Conservation (phyloP, 2,797 vertebrate species). For the Sardinella longiceps region DNA sequence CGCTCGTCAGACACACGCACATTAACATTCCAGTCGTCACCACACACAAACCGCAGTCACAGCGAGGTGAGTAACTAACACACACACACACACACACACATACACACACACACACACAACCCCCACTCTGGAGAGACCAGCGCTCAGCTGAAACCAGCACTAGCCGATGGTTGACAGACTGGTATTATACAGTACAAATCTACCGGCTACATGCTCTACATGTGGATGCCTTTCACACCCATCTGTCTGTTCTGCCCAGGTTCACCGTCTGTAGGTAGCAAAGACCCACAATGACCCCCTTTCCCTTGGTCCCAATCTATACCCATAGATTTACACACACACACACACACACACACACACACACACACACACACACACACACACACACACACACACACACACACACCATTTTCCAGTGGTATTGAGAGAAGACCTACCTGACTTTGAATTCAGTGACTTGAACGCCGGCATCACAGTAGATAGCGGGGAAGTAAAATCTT, state of each 20-base stretch:
- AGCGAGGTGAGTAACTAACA: background rate
- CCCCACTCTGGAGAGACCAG: background rate
- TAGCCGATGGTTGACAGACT: background rate
- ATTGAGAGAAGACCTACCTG: conserved; percentile 67
- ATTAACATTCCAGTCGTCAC: background rate
- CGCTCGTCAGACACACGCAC: background rate
- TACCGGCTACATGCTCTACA: background rate
- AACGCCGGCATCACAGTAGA: conserved; percentile 73
- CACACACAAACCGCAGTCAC: background rate
- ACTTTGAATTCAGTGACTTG: conserved; percentile 75
- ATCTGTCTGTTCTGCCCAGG: background rate
- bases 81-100: background rate
- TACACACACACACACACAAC: background rate
- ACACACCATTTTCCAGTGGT: background rate
- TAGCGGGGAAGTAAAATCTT: conserved; percentile 77
- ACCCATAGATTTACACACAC: background rate
- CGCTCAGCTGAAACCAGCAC: too few species aligned
- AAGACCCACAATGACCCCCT: background rate
- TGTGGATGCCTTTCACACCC: background rate
- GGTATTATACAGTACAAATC: background rate
- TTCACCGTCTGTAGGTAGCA: background rate
- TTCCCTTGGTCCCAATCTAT: background rate
- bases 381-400: background rate
- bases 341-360: conserved; percentile 2
- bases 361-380: background rate